A percentile compares a stretch with the other conserved stretches of the same genome.
Evolutionary conservation across 2,797 vertebrate genomes (phyloP).

Genomic region (Phoebastria nigripes): DNA sequence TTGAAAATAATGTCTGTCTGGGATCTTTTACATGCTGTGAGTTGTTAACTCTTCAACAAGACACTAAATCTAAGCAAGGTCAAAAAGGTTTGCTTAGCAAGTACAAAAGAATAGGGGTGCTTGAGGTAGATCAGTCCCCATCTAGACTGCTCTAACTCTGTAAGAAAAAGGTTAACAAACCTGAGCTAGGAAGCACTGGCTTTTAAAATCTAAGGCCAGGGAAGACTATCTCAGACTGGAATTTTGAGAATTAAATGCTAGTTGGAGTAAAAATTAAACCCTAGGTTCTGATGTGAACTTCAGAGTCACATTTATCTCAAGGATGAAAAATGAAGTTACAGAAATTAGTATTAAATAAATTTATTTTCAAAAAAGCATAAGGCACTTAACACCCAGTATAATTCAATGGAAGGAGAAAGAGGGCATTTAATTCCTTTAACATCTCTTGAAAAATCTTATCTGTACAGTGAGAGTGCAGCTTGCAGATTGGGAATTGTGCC

Average conservation of each 20-base stretch:
- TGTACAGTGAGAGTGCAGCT: neutral
- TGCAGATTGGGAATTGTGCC: neutral
- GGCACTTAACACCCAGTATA: neutral
- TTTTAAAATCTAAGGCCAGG: neutral
- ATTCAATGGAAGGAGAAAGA: neutral
- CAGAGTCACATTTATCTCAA: neutral
- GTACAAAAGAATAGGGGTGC: neutral
- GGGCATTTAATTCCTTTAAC: neutral
- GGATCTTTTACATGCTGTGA: neutral
- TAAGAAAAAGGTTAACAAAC: neutral
- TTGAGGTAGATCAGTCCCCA: neutral
- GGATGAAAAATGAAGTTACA: neutral
- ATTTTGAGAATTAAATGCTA: neutral
- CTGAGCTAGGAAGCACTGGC: neutral
- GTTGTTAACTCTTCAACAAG: neutral
- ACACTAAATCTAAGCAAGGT: neutral
- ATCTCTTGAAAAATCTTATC: neutral
- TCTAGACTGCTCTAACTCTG: neutral
- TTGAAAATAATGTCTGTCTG: neutral
- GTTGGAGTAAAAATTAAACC: neutral
- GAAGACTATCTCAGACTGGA: neutral
- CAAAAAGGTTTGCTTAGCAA: neutral
- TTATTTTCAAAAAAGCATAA: neutral
- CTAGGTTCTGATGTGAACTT: neutral
- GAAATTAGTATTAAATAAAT: neutral